Evolutionary conservation across 1,140 invertebrate species (phyloP).

Genomic region (Panulirus ornatus): DNA sequence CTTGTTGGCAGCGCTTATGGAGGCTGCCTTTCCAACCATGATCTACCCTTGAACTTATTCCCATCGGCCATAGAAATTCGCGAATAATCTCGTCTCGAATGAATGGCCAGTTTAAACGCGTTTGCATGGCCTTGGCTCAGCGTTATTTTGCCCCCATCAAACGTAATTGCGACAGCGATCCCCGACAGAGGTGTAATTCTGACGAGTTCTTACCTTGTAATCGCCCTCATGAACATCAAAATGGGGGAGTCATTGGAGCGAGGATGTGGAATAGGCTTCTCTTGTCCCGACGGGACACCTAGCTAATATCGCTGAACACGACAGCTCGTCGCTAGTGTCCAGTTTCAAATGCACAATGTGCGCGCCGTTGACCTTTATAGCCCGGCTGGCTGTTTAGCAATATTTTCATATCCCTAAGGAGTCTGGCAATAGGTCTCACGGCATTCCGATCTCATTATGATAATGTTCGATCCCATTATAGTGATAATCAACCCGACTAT

Average conservation of each 20-base stretch:
- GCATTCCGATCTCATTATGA: no score
- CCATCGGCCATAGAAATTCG: no score
- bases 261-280: constrained; percentile 6
- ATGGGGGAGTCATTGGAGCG: neutral
- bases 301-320: neutral
- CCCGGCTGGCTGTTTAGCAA: no score
- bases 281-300: constrained; percentile 20
- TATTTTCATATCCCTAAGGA: no score
- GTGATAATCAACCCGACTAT: no score
- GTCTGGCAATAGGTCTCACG: no score
- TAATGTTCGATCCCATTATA: no score
- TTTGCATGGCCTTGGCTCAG: constrained; percentile 40
- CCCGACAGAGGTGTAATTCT: constrained; percentile 21
- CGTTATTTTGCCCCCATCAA: constrained; percentile 53
- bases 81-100: constrained; percentile 30
- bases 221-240: constrained; percentile 2
- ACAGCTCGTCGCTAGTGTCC: neutral
- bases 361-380: neutral
- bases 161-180: constrained; percentile 44
- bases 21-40: no score
- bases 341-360: constrained; percentile 1
- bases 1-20: no score
- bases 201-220: neutral
- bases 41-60: no score
- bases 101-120: constrained; percentile 52